Evolutionary conservation across 2,797 vertebrate genomes (phyloP).

Genomic region (Hydrocynus forskahlii): DNA sequence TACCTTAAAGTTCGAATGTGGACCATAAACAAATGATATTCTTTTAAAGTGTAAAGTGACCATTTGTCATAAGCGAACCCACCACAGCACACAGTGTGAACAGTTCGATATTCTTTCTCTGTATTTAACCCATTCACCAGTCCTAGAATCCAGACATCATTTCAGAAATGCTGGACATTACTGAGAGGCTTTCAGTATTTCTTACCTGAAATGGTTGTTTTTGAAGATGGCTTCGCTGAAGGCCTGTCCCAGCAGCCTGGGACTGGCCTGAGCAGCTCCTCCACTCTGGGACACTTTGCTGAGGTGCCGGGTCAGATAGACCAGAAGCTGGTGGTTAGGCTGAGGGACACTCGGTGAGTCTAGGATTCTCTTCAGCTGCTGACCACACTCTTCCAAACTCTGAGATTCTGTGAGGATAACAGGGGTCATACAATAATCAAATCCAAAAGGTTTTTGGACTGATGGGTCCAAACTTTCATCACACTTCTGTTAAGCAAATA

Average conservation of each 20-base stretch:
- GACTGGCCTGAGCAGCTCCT: conserved; percentile 60
- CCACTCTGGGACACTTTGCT: conserved; percentile 69
- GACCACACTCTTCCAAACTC: conserved; percentile 79
- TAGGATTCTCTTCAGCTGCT: conserved; percentile 78
- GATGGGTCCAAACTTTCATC: too few relatives aligned
- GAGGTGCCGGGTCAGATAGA: conserved; percentile 76
- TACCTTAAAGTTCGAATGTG: too few relatives aligned
- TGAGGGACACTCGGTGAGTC: conserved; percentile 78
- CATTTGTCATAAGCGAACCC: too few relatives aligned
- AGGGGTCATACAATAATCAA: background rate
- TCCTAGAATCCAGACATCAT: too few relatives aligned
- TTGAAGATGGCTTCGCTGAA: conserved; percentile 77
- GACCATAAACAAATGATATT: too few relatives aligned
- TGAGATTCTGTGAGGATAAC: conserved; percentile 67
- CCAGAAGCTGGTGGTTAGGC: conserved; percentile 78
- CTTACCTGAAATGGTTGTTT: conserved; percentile 73
- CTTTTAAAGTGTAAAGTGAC: too few relatives aligned
- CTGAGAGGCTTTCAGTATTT: background rate
- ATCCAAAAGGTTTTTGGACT: background rate
- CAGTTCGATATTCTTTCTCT: too few relatives aligned
- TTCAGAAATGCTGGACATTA: too few relatives aligned
- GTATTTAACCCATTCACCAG: too few relatives aligned
- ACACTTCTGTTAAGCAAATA: too few relatives aligned
- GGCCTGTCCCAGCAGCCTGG: conserved; percentile 74
- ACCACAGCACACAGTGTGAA: too few relatives aligned